These are phyloP conservation scores for Upupa epops DNA, from an alignment of 2,113 vertebrate genomes.

Conservation along the genomic window DNA sequence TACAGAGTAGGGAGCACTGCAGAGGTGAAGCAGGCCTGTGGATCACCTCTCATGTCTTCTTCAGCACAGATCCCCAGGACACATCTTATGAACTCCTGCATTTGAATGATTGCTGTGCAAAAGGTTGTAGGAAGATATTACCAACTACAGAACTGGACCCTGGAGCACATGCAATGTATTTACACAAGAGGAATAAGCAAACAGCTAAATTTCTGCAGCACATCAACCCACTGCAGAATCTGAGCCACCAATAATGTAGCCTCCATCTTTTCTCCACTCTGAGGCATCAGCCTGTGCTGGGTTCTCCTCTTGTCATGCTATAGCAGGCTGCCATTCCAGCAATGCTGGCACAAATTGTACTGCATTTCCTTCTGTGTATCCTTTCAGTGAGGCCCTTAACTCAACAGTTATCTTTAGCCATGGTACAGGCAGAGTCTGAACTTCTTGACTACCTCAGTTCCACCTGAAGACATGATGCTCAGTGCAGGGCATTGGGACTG, in stretches of 20 bases:
- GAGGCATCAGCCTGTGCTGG: not conserved
- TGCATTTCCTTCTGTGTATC: not conserved
- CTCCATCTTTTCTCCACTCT: not conserved
- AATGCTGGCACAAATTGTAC: not conserved
- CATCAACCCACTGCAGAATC: not conserved
- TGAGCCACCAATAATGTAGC: accelerated
- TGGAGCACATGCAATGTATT: not conserved
- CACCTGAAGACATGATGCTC: accelerated
- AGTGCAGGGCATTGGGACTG: not conserved
- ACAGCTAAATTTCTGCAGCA: not conserved
- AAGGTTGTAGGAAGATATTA: not conserved
- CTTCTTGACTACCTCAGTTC: accelerated
- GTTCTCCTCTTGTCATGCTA: not conserved
- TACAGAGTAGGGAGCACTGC: not conserved
- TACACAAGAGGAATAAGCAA: not conserved
- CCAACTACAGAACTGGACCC: not conserved
- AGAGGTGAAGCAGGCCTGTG: not conserved
- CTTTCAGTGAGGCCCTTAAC: accelerated
- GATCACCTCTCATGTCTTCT: not conserved
- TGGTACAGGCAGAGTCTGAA: not conserved
- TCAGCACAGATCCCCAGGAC: not conserved
- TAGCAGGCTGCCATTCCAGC: not conserved
- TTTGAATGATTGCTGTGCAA: not conserved
- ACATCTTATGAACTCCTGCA: not conserved
- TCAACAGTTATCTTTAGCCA: not conserved